Percentiles rank a stretch among this genome's conserved stretches.
Evolutionary conservation across 2,113 vertebrate species (phyloP).

Genomic region (Lophura nycthemera): DNA sequence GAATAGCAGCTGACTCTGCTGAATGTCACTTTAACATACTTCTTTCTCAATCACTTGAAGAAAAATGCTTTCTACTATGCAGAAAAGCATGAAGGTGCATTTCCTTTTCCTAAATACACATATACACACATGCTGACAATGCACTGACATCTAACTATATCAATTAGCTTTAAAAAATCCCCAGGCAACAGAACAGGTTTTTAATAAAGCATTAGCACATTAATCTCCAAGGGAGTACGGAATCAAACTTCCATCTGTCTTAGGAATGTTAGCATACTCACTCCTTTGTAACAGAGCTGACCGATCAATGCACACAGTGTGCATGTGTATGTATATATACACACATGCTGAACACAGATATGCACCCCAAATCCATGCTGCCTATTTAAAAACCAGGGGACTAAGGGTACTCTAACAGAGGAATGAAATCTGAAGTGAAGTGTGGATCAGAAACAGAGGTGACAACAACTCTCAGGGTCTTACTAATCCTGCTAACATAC

Average conservation of each 20-base stretch:
- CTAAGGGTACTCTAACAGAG: not conserved
- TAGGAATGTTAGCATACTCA: not conserved
- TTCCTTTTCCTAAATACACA: not conserved
- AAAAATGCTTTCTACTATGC: not conserved
- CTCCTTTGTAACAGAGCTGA: not conserved
- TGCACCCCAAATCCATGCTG: not conserved
- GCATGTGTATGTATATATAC: rapidly evolving
- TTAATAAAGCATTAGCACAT: not conserved
- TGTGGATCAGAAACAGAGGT: not conserved
- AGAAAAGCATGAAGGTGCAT: not conserved
- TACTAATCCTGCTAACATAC: not conserved
- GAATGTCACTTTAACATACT: not conserved
- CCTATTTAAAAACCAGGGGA: not conserved
- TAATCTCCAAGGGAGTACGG: not conserved
- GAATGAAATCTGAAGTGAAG: not conserved
- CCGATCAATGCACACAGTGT: not conserved
- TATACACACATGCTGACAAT: not conserved
- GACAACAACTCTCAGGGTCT: not conserved
- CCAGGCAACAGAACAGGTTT: not conserved
- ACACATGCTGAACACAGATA: not conserved
- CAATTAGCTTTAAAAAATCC: not conserved
- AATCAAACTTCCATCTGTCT: not conserved
- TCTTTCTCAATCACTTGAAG: not conserved
- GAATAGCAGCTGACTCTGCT: not conserved
- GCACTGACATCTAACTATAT: not conserved